These are phyloP conservation scores for Psylliodes chrysocephalus DNA, from an alignment of 2,888 invertebrate genomes.

Conservation along the genomic window DNA sequence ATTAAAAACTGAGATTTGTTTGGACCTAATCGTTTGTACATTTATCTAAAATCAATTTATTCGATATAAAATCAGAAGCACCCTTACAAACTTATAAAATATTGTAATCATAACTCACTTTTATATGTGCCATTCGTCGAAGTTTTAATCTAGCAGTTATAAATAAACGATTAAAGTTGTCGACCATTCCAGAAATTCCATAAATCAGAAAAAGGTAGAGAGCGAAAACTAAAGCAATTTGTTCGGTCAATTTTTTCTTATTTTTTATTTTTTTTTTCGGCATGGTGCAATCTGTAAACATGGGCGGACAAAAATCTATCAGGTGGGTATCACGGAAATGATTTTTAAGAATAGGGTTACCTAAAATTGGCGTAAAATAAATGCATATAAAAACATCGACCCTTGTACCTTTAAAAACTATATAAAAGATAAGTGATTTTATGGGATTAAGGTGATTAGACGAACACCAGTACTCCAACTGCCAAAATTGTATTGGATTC, in stretches of 20 bases:
- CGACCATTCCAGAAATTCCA: conserved; percentile 29
- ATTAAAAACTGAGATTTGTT: background rate
- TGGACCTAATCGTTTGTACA: conserved; percentile 2
- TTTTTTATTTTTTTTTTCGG: conserved; percentile 12
- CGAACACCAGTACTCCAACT: no score
- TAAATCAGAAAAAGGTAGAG: conserved; percentile 36
- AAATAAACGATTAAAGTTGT: conserved; percentile 40
- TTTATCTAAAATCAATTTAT: conserved; percentile 20
- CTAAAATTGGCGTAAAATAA: no score
- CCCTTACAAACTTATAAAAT: conserved; percentile 29
- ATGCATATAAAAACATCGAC: no score
- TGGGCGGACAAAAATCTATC: background rate
- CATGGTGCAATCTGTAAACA: background rate
- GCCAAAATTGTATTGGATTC: no score
- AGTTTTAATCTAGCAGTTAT: conserved; percentile 34
- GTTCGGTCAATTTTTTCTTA: conserved; percentile 39
- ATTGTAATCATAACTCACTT: conserved; percentile 34
- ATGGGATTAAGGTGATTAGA: no score
- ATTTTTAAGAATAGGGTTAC: no score
- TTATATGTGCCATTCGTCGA: conserved; percentile 34
- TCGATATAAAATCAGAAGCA: conserved; percentile 16
- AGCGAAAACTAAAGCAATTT: conserved; percentile 40
- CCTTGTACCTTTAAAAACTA: no score
- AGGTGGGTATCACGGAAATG: no score
- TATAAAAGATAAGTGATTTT: no score